Evolutionary conservation across 2,888 invertebrate species (phyloP), one percentile per base, ranked within the genome.

Genomic region (Malachius bipustulatus): DNA sequence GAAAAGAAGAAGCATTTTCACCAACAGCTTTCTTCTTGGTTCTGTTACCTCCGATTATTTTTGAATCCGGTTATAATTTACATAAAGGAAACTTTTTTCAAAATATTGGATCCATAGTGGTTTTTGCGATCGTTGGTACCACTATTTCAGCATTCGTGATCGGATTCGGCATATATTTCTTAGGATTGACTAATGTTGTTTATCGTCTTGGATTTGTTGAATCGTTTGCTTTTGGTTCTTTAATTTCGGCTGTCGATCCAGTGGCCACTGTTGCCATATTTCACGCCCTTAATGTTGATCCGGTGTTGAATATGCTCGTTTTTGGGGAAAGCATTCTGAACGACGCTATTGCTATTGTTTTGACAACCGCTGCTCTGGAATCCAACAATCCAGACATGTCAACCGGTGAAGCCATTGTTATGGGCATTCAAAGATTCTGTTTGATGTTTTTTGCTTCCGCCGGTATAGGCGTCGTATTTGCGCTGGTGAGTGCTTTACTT

Each of bases 211-310:
- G 83, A 60, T 89, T 96, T 63, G 84, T 94, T 4, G 94, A 98
- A 64, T 94, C 96, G 36, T 97, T 97, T 70, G 97, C 97, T 1
- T 98, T 98, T 67, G 97, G 97, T 4, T 93, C 96, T 0, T 65
- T 94, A 40, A 96, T 98, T 59, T 97, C 96, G 2, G 98, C 98
- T 14, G 97, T 98, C 3, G 98, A 98, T 67, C 98, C 98, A 0
- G 97, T 98, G 1, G 97, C 97, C 3, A 99, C 98, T 0, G 82
- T 98, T 15, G 97, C 98, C 6, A 98, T 98, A 47, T 98, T 98
- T 57, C 93, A 97, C 65, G 96, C 96, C 2, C 66, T 97, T 14
- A 88, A 98, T 62, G 89, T 96, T 0, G 97, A 98, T 61, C 94
- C 94, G 1, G 83, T 98, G 3, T 69, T 98, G 1, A 97, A 98